Conservation (phyloP, 2,797 vertebrate species). For the Halcyon chelicuti region DNA sequence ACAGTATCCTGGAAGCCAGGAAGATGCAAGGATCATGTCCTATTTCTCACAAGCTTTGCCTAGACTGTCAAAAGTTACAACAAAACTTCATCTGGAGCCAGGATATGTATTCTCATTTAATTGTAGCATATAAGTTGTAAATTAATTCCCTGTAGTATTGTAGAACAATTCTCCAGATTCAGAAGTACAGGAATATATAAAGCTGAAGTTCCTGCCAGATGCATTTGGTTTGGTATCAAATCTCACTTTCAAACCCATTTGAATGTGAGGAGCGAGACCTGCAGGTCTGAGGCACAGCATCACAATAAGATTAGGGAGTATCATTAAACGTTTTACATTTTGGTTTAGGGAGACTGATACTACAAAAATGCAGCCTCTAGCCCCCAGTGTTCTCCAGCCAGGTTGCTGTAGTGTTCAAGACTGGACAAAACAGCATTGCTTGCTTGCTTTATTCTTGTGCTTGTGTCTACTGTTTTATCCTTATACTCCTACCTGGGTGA, state of each 20-base stretch:
- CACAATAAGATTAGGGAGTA: not conserved
- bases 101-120: not conserved
- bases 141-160: not conserved
- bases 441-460: not conserved
- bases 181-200: not conserved
- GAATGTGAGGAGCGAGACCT: not conserved
- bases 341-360: not conserved
- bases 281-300: not conserved
- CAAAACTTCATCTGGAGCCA: not conserved
- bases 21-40: not conserved
- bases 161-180: not conserved
- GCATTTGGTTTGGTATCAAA: not conserved
- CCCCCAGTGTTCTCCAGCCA: fast-evolving
- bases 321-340: not conserved
- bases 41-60: not conserved
- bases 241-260: not conserved
- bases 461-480: not conserved
- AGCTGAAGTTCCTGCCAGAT: not conserved
- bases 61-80: not conserved
- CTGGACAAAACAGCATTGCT: not conserved
- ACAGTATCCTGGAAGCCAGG: not conserved
- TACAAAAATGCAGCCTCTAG: not conserved
- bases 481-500: not conserved
- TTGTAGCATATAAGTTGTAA: not conserved
- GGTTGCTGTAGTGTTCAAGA: not conserved